Percentiles rank a stretch among this genome's conserved stretches.
Conservation (phyloP, 2,797 vertebrate genomes). For the Falco peregrinus region DNA sequence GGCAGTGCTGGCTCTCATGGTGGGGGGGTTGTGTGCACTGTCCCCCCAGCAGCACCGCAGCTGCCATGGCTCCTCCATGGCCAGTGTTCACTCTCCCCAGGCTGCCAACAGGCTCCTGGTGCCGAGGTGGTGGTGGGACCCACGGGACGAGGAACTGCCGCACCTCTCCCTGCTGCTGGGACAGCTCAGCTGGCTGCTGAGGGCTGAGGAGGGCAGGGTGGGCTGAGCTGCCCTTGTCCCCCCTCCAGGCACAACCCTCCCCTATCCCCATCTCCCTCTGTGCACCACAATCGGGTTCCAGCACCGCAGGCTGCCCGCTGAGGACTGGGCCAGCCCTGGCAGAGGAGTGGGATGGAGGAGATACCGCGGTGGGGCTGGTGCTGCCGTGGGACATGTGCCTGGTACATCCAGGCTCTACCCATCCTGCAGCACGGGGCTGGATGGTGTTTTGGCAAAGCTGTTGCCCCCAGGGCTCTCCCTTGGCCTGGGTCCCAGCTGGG, state of each 20-base stretch:
- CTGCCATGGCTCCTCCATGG: fast-evolving
- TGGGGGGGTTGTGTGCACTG: fast-evolving
- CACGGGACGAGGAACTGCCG: conserved; percentile 78
- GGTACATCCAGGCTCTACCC: fast-evolving
- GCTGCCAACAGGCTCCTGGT: conserved; percentile 82
- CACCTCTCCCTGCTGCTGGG: conserved; percentile 78
- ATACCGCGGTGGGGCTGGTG: fast-evolving
- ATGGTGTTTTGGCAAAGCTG: fast-evolving
- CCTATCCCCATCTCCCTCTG: fast-evolving
- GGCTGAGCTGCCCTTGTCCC: fast-evolving
- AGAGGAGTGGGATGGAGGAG: not conserved
- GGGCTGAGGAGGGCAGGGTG: not conserved
- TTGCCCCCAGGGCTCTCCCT: fast-evolving
- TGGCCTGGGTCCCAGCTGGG: not conserved
- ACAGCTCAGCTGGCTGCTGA: conserved; percentile 77
- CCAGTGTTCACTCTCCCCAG: conserved; percentile 9
- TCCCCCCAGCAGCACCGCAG: fast-evolving
- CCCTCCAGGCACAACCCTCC: fast-evolving
- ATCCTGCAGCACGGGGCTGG: fast-evolving
- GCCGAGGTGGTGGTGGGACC: conserved; percentile 79
- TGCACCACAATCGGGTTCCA: conserved; percentile 77
- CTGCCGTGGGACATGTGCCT: fast-evolving
- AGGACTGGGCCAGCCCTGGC: conserved; percentile 49
- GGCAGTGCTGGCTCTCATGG: fast-evolving
- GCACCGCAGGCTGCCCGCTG: conserved; percentile 69